Conservation (phyloP, 1,140 invertebrate genomes). For the Steinernema khuongi region DNA sequence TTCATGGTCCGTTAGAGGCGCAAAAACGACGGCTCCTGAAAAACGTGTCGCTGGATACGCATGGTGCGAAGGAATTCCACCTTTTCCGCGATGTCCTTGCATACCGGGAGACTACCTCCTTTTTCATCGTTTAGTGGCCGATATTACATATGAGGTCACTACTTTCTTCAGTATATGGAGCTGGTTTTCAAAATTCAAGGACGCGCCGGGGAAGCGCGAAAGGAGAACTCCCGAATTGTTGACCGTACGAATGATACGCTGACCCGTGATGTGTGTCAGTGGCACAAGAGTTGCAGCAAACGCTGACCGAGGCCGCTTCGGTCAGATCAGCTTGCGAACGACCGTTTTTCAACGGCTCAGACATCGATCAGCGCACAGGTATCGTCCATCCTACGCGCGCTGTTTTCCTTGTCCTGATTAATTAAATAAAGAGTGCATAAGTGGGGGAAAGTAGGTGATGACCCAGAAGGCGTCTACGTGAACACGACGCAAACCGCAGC, state of each 20-base stretch:
- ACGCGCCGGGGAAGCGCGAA: neutral
- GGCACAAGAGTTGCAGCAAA: neutral
- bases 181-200: slow-evolving; percentile 3
- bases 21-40: too few species aligned
- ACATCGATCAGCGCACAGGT: neutral
- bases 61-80: neutral
- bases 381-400: neutral
- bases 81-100: neutral
- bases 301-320: neutral
- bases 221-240: neutral
- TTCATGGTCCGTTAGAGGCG: too few species aligned
- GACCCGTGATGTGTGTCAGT: neutral
- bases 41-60: neutral
- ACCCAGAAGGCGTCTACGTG: slow-evolving; percentile 13
- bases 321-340: neutral
- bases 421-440: slow-evolving; percentile 17
- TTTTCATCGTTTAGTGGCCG: neutral
- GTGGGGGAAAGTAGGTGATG: slow-evolving; percentile 16
- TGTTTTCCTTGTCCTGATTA: slow-evolving; percentile 17
- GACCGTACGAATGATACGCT: neutral
- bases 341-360: neutral
- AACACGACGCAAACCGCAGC: slow-evolving; percentile 5
- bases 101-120: neutral
- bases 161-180: neutral
- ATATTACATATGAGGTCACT: neutral